phyloP scores from a whole-genome alignment of 2,113 vertebrate species.

The Corydoras maculifer region DNA sequence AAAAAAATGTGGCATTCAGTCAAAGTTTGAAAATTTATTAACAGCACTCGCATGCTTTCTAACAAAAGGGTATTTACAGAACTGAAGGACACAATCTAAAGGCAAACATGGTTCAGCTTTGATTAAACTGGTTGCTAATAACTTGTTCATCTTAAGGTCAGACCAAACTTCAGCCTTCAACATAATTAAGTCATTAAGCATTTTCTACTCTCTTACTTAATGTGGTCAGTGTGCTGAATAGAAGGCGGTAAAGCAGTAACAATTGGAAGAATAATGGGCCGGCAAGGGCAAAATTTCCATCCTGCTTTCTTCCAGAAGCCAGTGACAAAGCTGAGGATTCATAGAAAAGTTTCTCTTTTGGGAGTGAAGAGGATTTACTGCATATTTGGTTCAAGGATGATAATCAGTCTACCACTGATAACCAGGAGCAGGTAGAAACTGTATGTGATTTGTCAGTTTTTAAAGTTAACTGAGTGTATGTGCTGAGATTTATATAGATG shows the following conservation, averaged over 20 bases:
- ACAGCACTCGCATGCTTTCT: background rate
- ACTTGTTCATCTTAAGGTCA: constrained; percentile 13
- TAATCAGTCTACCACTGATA: constrained; percentile 24
- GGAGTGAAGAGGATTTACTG: constrained; percentile 19
- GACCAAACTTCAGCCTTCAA: constrained; percentile 36
- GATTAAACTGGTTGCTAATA: constrained; percentile 11
- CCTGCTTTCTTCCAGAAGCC: background rate
- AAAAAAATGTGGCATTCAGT: background rate
- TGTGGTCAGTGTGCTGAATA: constrained; percentile 15
- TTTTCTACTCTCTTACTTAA: constrained; percentile 23
- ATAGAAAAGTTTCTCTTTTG: constrained; percentile 18
- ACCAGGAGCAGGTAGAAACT: constrained; percentile 3
- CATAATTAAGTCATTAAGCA: constrained; percentile 30
- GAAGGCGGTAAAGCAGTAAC: constrained; percentile 11
- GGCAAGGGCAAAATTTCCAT: constrained; percentile 19
- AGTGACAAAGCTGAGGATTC: background rate
- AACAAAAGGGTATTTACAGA: constrained; percentile 4
- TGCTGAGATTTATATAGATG: constrained; percentile 14
- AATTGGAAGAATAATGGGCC: constrained; percentile 6
- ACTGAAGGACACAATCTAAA: constrained; percentile 1
- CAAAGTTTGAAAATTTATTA: constrained; percentile 3
- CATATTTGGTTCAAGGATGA: constrained; percentile 23
- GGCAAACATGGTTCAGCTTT: constrained; percentile 28
- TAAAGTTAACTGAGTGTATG: background rate
- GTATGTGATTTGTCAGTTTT: constrained; percentile 18